These are phyloP conservation scores for Dromius quadrimaculatus DNA, from an alignment of 2,888 invertebrate species.

Conservation along the genomic window DNA sequence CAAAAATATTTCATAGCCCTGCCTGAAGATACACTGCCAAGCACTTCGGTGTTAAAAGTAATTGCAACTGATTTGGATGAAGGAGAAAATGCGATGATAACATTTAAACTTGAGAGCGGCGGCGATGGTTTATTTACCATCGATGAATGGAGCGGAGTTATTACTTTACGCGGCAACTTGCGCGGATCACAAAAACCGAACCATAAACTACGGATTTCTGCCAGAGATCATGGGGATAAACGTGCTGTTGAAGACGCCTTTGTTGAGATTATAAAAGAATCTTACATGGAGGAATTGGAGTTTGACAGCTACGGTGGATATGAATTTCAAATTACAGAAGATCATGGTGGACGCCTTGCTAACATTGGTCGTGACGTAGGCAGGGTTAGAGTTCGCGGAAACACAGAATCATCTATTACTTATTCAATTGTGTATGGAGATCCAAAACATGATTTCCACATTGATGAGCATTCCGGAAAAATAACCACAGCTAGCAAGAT, in stretches of 20 bases:
- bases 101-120: conserved; percentile 82
- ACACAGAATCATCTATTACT: conserved; percentile 68
- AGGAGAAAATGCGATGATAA: conserved; percentile 87
- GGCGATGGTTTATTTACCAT: conserved; percentile 85
- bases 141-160: conserved; percentile 81
- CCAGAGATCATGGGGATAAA: conserved; percentile 84
- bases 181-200: conserved; percentile 75
- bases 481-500: conserved; percentile 83
- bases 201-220: conserved; percentile 81
- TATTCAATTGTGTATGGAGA: conserved; percentile 88
- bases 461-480: conserved; percentile 82
- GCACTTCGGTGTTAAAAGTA: conserved; percentile 79
- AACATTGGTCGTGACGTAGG: conserved; percentile 81
- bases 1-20: conserved; percentile 85
- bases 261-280: conserved; percentile 83
- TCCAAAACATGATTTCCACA: conserved; percentile 79
- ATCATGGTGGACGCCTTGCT: conserved; percentile 74
- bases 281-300: conserved; percentile 78
- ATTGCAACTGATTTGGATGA: conserved; percentile 88
- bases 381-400: conserved; percentile 73
- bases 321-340: conserved; percentile 86
- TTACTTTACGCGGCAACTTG: conserved; percentile 77
- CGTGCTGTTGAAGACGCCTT: conserved; percentile 80
- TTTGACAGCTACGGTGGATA: conserved; percentile 84
- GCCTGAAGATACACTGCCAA: conserved; percentile 75